A percentile compares a stretch with the other conserved stretches of the same genome.
Evolutionary conservation across 2,113 vertebrate genomes (phyloP).

Genomic region (Acrocephalus kingi): DNA sequence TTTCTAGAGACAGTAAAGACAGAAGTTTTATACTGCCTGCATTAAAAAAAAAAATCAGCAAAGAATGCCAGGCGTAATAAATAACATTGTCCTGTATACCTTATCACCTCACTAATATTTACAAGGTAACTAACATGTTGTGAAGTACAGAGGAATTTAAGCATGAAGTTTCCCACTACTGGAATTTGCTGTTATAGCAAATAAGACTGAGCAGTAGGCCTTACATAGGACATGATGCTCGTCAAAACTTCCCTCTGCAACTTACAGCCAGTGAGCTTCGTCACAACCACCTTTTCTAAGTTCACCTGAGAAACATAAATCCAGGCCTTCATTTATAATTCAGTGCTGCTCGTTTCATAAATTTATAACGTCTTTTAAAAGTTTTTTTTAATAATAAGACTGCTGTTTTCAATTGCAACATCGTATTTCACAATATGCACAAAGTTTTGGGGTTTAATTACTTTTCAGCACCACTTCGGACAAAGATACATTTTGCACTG

Average conservation of each 20-base stretch:
- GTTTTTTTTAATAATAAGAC: not conserved
- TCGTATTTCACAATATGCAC: not conserved
- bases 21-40: not conserved
- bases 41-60: not conserved
- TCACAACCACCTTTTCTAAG: constrained; percentile 8
- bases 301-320: constrained; percentile 49
- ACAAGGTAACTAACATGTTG: constrained; percentile 12
- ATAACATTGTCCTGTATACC: not conserved
- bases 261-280: not conserved
- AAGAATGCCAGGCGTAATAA: constrained; percentile 7
- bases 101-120: not conserved
- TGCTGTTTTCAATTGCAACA: not conserved
- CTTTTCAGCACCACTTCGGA: not conserved
- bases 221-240: not conserved
- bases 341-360: constrained; percentile 39
- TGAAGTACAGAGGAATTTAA: not conserved
- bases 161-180: not conserved
- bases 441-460: not conserved
- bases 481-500: fast-evolving
- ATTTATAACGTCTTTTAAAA: constrained; percentile 36
- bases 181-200: constrained; percentile 23
- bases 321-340: constrained; percentile 70
- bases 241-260: constrained; percentile 12
- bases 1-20: not conserved
- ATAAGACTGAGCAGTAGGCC: not conserved